Percentiles rank a stretch among this genome's conserved stretches.
Conservation (phyloP, 1,140 invertebrate species). For the Teleogryllus occipitalis region DNA sequence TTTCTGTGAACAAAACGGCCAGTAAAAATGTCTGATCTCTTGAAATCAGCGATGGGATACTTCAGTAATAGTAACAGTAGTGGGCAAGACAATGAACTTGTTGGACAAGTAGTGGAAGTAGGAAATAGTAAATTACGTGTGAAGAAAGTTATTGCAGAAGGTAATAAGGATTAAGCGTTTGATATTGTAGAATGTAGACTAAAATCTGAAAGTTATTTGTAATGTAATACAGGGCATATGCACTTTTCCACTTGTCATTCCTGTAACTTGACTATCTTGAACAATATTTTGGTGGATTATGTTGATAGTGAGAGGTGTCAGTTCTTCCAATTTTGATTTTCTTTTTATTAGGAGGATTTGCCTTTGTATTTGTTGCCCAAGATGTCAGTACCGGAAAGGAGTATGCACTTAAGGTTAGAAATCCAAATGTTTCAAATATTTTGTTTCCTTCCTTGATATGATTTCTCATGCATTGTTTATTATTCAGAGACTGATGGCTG, state of each 20-base stretch:
- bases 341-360: conserved; percentile 72
- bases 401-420: conserved; percentile 73
- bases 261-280: background rate
- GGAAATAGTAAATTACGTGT: conserved; percentile 81
- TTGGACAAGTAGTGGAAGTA: conserved; percentile 83
- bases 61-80: conserved; percentile 54
- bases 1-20: background rate
- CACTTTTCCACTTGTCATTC: background rate
- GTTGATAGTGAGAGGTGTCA: background rate
- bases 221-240: no score
- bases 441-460: conserved; percentile 10
- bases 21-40: conserved; percentile 71
- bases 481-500: conserved; percentile 60
- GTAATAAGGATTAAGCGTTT: conserved; percentile 40
- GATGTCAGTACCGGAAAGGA: conserved; percentile 77
- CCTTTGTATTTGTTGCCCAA: conserved; percentile 88
- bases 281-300: background rate
- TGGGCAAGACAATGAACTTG: conserved; percentile 73
- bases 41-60: conserved; percentile 80
- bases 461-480: conserved; percentile 19
- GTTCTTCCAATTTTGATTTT: background rate
- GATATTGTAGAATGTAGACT: no score
- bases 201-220: no score
- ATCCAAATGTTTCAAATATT: background rate
- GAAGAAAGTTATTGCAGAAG: conserved; percentile 87